Conservation (phyloP, 1,140 invertebrate species). For the Hetaerina americana region DNA sequence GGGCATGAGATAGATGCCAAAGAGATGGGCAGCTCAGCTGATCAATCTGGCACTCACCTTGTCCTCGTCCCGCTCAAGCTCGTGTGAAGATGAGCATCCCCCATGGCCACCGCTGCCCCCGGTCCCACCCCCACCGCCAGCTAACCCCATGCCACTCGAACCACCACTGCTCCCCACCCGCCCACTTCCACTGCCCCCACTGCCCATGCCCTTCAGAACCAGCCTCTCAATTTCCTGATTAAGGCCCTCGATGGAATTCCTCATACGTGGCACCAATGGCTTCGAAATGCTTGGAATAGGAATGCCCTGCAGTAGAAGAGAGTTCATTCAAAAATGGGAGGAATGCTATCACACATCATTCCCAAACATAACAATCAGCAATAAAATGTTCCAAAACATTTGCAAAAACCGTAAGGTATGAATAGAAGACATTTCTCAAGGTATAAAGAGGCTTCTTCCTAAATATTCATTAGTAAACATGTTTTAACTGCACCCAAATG, state of each 20-base stretch:
- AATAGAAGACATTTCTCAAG: too few relatives aligned
- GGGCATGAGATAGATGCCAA: too few relatives aligned
- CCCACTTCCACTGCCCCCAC: constrained; percentile 30
- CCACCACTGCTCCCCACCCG: constrained; percentile 23
- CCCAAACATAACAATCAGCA: too few relatives aligned
- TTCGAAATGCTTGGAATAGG: constrained; percentile 36
- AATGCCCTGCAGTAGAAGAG: too few relatives aligned
- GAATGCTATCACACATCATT: too few relatives aligned
- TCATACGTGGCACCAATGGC: constrained; percentile 36
- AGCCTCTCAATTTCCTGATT: constrained; percentile 71
- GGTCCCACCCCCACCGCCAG: not conserved
- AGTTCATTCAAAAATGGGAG: too few relatives aligned
- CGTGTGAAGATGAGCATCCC: constrained; percentile 11
- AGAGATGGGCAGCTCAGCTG: not conserved
- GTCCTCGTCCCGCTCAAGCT: constrained; percentile 19
- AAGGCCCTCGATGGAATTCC: constrained; percentile 69
- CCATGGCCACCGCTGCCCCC: not conserved
- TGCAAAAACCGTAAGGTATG: too few relatives aligned
- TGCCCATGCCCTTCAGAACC: constrained; percentile 38
- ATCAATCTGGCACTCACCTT: constrained; percentile 13
- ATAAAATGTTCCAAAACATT: too few relatives aligned
- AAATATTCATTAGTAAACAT: too few relatives aligned
- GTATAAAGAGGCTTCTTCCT: too few relatives aligned
- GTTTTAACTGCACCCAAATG: too few relatives aligned
- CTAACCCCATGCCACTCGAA: not conserved